These are phyloP conservation scores for Microcebus griseorufus DNA, from an alignment of 2,113 vertebrate species.

Conservation along the genomic window DNA sequence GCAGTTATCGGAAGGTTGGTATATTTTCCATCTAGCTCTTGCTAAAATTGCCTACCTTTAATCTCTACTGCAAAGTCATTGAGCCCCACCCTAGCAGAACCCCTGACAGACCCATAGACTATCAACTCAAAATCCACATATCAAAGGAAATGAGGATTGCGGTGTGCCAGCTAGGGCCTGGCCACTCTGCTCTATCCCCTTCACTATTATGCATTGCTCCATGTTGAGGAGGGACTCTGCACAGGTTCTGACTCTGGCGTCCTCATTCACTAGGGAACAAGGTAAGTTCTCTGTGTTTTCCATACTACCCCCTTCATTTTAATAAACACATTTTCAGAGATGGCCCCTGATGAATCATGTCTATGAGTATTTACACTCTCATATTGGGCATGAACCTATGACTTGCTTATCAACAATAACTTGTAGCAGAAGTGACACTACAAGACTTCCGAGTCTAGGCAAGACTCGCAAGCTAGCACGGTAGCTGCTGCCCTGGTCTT, in stretches of 20 bases:
- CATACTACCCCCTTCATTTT: neutral
- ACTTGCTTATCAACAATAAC: neutral
- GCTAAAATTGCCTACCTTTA: neutral
- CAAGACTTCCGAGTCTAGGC: too few species aligned
- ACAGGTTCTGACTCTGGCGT: neutral
- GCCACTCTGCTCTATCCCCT: rapidly evolving
- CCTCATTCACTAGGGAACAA: neutral
- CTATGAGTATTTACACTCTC: neutral
- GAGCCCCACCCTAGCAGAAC: neutral
- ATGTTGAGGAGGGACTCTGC: neutral
- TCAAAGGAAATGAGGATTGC: neutral
- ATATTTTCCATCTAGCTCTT: neutral
- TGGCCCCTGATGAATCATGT: neutral
- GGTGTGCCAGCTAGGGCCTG: rapidly evolving
- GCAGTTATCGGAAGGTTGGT: neutral
- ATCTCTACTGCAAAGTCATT: neutral
- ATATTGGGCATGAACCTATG: neutral
- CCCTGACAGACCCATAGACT: neutral
- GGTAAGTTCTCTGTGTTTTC: neutral
- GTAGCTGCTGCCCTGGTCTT: neutral
- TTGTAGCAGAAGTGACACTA: neutral
- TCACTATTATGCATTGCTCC: too few species aligned
- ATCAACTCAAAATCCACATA: neutral
- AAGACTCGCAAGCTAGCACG: neutral
- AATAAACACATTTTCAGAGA: neutral